A percentile compares a stretch with the other conserved stretches of the same genome.
These are phyloP conservation scores for Cyprinodon tularosa DNA, from an alignment of 2,113 vertebrate species.

Conservation along the genomic window DNA sequence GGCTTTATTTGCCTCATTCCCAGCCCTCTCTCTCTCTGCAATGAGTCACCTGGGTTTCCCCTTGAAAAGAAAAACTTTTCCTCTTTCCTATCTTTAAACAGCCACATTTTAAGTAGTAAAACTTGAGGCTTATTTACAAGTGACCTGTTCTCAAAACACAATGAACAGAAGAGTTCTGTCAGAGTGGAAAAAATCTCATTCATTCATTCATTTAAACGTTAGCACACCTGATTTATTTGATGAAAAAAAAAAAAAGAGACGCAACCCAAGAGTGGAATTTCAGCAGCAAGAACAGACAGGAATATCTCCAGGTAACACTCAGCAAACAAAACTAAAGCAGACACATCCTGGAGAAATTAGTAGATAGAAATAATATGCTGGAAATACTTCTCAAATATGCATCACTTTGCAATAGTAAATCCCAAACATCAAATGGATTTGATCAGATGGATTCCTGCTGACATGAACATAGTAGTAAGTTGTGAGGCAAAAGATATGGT, in stretches of 20 bases:
- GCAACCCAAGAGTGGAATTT: conserved; percentile 82
- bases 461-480: too few relatives aligned
- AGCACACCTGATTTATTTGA: conserved; percentile 84
- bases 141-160: conserved; percentile 35
- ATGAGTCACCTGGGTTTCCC: conserved; percentile 76
- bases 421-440: background rate
- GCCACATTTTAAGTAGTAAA: conserved; percentile 26
- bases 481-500: too few relatives aligned
- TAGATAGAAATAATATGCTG: conserved; percentile 39
- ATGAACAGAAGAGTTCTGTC: conserved; percentile 57
- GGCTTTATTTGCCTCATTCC: conserved; percentile 65
- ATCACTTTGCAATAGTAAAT: background rate
- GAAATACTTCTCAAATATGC: conserved; percentile 39
- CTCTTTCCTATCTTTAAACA: conserved; percentile 37
- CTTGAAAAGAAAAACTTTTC: conserved; percentile 20
- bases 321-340: conserved; percentile 59
- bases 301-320: conserved; percentile 73
- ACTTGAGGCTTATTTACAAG: conserved; percentile 36
- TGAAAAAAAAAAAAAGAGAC: conserved; percentile 77
- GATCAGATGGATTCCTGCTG: too few relatives aligned
- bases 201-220: conserved; percentile 67
- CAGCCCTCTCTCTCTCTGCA: conserved; percentile 50
- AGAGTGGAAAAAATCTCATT: conserved; percentile 48
- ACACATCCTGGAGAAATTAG: conserved; percentile 52
- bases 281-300: conserved; percentile 78